Percentiles rank a stretch among this genome's conserved stretches.
phyloP scores from a whole-genome alignment of 2,113 vertebrate species.

The Myrmecobius fasciatus region DNA sequence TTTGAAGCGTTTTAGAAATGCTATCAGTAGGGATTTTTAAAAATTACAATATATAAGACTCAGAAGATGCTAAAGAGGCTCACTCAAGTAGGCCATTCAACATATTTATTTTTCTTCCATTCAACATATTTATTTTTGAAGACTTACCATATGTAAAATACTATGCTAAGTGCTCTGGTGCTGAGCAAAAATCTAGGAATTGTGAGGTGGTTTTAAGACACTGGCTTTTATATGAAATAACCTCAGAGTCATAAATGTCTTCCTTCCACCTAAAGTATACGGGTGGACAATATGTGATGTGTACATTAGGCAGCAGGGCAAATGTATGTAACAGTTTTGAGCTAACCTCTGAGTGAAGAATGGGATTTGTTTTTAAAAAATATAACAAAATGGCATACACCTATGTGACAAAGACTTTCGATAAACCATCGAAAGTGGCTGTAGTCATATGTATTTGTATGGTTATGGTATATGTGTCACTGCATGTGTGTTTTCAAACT shows the following conservation, averaged over 20 bases:
- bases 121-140: conserved; percentile 41
- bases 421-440: not conserved
- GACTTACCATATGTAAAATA: conserved; percentile 49
- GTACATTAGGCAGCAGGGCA: not conserved
- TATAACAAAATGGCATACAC: conserved; percentile 12
- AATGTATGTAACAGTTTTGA: conserved; percentile 10
- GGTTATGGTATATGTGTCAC: not conserved
- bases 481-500: conserved; percentile 7
- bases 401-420: not conserved
- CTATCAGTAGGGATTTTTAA: conserved; percentile 44
- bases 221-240: conserved; percentile 33
- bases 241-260: conserved; percentile 1
- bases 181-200: not conserved
- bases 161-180: not conserved
- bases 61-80: conserved; percentile 33
- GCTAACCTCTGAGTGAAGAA: not conserved
- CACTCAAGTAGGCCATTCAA: conserved; percentile 16
- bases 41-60: conserved; percentile 10
- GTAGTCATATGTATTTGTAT: not conserved
- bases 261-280: not conserved
- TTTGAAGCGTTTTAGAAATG: conserved; percentile 55
- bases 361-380: conserved; percentile 22
- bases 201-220: not conserved
- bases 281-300: conserved; percentile 2
- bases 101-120: conserved; percentile 22